A percentile compares a stretch with the other conserved stretches of the same genome.
These are phyloP conservation scores for Etheostoma nigrum DNA, from an alignment of 2,797 vertebrate genomes.

Conservation along the genomic window DNA sequence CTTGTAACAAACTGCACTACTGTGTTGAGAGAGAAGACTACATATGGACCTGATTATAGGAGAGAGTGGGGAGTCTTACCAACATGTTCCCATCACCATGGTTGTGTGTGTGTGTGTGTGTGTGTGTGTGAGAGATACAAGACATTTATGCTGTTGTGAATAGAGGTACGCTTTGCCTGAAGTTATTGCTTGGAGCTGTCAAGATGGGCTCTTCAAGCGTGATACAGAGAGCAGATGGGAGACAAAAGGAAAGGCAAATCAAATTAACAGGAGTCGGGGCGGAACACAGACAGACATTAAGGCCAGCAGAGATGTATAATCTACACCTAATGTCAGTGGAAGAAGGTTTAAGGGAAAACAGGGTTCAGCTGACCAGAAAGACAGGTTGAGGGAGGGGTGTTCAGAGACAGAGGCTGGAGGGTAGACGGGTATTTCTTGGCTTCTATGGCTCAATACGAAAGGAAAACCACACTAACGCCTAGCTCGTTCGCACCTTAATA, in stretches of 20 bases:
- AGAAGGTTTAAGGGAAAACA: conserved; percentile 42
- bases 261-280: conserved; percentile 56
- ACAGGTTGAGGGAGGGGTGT: neutral
- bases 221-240: conserved; percentile 66
- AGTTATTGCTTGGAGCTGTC: conserved; percentile 63
- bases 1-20: conserved; percentile 59
- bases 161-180: conserved; percentile 41
- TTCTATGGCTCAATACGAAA: conserved; percentile 40
- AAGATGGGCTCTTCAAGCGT: conserved; percentile 51
- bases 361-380: conserved; percentile 49
- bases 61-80: conserved; percentile 68
- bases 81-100: conserved; percentile 79
- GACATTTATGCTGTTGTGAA: conserved; percentile 60
- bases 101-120: conserved; percentile 22
- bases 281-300: conserved; percentile 50
- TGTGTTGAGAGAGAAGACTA: conserved; percentile 61
- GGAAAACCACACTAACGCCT: conserved; percentile 41
- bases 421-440: conserved; percentile 61
- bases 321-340: conserved; percentile 47
- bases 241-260: conserved; percentile 62
- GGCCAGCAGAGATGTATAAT: conserved; percentile 52
- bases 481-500: conserved; percentile 53
- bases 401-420: conserved; percentile 21
- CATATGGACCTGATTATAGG: conserved; percentile 84
- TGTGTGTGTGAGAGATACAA: conserved; percentile 34